Evolutionary conservation across 2,113 vertebrate species (phyloP).

Genomic region (Stegostoma tigrinum): DNA sequence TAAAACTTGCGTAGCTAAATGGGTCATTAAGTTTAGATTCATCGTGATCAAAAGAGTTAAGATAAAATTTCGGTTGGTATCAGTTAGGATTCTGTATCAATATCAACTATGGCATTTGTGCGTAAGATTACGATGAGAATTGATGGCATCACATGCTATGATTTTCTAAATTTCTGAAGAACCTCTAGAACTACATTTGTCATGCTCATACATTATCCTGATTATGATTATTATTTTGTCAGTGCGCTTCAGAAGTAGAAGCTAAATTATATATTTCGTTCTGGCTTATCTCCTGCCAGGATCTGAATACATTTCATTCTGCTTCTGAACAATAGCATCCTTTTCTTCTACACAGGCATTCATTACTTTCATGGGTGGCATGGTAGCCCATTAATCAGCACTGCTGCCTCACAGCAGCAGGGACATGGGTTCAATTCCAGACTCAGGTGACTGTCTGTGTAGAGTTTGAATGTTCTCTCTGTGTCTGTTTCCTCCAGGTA

Average conservation of each 20-base stretch:
- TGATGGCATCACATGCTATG: neutral
- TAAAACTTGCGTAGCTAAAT: too few relatives aligned
- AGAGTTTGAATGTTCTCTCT: too few relatives aligned
- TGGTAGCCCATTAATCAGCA: too few relatives aligned
- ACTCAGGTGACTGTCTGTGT: too few relatives aligned
- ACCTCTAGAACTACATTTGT: neutral
- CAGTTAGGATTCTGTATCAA: neutral
- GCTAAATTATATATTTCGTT: neutral
- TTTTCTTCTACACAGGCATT: constrained; percentile 5
- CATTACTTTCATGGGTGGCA: neutral
- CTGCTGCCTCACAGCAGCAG: too few relatives aligned
- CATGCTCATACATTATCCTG: neutral
- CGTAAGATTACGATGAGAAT: neutral
- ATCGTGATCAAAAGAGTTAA: neutral
- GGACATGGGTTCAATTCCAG: too few relatives aligned
- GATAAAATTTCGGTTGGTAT: neutral
- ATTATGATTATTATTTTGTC: constrained; percentile 26
- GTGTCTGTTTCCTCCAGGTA: too few relatives aligned
- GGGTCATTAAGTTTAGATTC: neutral
- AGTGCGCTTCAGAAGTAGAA: too few relatives aligned
- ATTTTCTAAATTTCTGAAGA: neutral
- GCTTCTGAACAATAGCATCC: constrained; percentile 9
- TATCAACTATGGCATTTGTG: neutral
- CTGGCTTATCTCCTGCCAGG: neutral
- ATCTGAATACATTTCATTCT: neutral